Conservation (phyloP, 2,797 vertebrate species). For the Eulemur coronatus region DNA sequence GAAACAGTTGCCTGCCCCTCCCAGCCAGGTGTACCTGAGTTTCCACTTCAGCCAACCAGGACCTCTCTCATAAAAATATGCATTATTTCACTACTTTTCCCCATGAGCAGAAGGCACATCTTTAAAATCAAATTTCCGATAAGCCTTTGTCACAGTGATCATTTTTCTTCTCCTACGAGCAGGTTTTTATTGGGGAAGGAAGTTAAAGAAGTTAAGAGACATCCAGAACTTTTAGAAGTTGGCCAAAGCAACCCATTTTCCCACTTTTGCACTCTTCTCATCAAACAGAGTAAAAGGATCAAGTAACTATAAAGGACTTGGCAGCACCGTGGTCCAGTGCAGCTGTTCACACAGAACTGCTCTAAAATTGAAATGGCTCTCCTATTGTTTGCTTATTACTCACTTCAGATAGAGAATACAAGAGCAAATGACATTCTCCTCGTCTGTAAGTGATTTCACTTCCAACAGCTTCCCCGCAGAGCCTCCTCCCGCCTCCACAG, state of each 20-base stretch:
- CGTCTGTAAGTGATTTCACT: neutral
- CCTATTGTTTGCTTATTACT: slow-evolving; percentile 49
- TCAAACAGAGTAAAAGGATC: neutral
- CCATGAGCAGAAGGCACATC: neutral
- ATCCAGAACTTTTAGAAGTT: slow-evolving; percentile 1
- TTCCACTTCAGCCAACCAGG: neutral
- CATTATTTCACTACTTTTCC: neutral
- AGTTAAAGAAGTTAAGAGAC: slow-evolving; percentile 32
- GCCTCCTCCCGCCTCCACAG: neutral
- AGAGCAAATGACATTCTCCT: slow-evolving; percentile 40
- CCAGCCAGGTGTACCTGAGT: neutral
- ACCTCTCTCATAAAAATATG: neutral
- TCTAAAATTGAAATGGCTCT: slow-evolving; percentile 40
- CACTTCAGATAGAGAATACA: slow-evolving; percentile 20
- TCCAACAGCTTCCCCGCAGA: neutral
- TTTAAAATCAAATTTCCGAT: neutral
- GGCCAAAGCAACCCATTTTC: neutral
- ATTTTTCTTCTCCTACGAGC: neutral
- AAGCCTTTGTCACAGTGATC: neutral
- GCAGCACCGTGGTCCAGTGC: neutral
- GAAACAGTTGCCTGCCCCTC: neutral
- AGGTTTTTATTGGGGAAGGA: slow-evolving; percentile 16
- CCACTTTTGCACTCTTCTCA: slow-evolving; percentile 19
- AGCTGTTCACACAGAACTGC: slow-evolving; percentile 20
- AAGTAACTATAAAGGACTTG: slow-evolving; percentile 1